Conservation (phyloP, 2,113 vertebrate genomes). For the Corythornis vintsioides region DNA sequence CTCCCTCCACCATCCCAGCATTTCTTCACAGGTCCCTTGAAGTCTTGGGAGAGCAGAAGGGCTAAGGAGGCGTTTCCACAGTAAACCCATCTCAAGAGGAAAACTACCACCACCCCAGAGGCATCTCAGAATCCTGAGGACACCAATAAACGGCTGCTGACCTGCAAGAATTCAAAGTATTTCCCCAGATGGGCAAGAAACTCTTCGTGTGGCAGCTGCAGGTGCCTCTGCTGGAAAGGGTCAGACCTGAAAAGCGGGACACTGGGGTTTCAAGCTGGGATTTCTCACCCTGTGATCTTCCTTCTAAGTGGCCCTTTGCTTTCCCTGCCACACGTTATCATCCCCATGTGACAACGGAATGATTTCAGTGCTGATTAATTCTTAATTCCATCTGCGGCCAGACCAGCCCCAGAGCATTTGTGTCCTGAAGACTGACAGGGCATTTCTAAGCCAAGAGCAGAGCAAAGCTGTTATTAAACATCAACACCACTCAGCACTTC, state of each 20-base stretch:
- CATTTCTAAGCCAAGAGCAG: background rate
- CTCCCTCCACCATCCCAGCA: constrained; percentile 61
- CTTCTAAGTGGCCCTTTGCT: background rate
- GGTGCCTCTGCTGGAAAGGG: background rate
- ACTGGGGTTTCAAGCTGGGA: rapidly evolving
- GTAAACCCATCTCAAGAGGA: background rate
- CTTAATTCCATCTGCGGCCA: background rate
- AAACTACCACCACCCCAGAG: background rate
- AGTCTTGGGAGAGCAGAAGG: background rate
- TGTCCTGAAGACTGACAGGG: rapidly evolving
- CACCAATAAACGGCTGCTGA: rapidly evolving
- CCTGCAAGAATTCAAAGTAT: background rate
- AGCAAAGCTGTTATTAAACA: background rate
- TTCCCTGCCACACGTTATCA: background rate
- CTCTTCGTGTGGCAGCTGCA: background rate
- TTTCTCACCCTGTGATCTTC: background rate
- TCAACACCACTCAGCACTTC: background rate
- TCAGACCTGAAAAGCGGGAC: background rate
- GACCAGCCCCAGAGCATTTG: background rate
- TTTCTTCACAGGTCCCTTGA: background rate
- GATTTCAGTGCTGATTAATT: background rate
- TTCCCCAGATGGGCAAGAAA: background rate
- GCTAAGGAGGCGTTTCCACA: background rate
- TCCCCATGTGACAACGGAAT: background rate
- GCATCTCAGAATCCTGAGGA: background rate